Evolutionary conservation across 2,888 invertebrate species (phyloP).

Genomic region (Temnothorax rugatulus): DNA sequence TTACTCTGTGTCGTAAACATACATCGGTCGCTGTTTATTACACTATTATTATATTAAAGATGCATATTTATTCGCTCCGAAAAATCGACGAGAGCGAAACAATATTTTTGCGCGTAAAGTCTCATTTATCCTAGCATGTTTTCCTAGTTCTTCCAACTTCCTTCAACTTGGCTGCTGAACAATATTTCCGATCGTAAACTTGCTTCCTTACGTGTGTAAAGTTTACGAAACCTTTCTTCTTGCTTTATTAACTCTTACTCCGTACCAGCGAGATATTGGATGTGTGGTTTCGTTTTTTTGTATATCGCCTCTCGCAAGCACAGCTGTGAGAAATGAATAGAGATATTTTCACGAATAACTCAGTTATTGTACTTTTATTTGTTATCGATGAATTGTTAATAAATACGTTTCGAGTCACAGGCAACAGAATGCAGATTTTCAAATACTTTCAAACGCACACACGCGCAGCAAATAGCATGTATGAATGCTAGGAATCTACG

Average conservation of each 20-base stretch:
- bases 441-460: neutral
- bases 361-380: neutral
- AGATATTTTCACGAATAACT: neutral
- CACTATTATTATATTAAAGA: neutral
- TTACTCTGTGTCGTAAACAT: neutral
- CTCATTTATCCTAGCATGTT: neutral
- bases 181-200: conserved; percentile 14
- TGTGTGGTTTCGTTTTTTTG: neutral
- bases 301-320: neutral
- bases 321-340: neutral
- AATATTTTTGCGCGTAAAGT: conserved; percentile 18
- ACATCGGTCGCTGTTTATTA: neutral
- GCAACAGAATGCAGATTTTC: neutral
- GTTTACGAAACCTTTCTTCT: conserved; percentile 10
- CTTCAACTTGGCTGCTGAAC: neutral
- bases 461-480: neutral
- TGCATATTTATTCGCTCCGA: neutral
- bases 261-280: neutral
- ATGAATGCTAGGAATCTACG: neutral
- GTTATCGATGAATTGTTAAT: conserved; percentile 23
- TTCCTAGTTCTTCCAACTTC: conserved; percentile 17
- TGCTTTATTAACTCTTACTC: conserved; percentile 11
- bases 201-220: neutral
- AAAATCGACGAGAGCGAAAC: neutral
- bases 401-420: neutral